Evolutionary conservation across 2,113 vertebrate species (phyloP).

Genomic region (Acinonyx jubatus): DNA sequence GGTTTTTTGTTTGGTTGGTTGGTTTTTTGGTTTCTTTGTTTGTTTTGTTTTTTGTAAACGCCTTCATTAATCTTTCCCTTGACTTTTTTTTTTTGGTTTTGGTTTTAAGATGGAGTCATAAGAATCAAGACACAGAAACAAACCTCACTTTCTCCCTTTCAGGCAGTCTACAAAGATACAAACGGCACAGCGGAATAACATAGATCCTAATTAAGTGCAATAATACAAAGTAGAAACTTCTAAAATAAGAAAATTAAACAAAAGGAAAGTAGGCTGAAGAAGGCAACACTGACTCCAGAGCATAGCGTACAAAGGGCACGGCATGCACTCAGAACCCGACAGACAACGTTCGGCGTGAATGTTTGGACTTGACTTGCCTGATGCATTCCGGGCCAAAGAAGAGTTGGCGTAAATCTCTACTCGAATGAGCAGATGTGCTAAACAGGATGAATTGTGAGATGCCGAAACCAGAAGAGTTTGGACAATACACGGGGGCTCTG

Average conservation of each 20-base stretch:
- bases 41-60: background rate
- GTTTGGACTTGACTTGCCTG: slow-evolving; percentile 81
- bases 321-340: fast-evolving
- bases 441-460: slow-evolving; percentile 77
- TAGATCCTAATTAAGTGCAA: background rate
- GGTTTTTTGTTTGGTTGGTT: background rate
- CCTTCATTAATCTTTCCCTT: background rate
- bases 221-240: background rate
- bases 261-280: background rate
- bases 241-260: background rate
- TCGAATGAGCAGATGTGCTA: slow-evolving; percentile 90
- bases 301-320: fast-evolving
- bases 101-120: background rate
- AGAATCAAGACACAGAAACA: background rate
- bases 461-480: slow-evolving; percentile 91
- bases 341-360: background rate
- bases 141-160: background rate
- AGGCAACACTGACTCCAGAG: background rate
- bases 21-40: no score
- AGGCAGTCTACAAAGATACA: background rate
- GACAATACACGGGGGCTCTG: slow-evolving; percentile 85
- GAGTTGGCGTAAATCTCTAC: slow-evolving; percentile 89
- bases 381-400: slow-evolving; percentile 80
- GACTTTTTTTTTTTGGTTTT: background rate
- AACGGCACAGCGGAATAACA: background rate